Evolutionary conservation across 2,888 invertebrate genomes (phyloP).

Genomic region (Lumbricus terrestris): DNA sequence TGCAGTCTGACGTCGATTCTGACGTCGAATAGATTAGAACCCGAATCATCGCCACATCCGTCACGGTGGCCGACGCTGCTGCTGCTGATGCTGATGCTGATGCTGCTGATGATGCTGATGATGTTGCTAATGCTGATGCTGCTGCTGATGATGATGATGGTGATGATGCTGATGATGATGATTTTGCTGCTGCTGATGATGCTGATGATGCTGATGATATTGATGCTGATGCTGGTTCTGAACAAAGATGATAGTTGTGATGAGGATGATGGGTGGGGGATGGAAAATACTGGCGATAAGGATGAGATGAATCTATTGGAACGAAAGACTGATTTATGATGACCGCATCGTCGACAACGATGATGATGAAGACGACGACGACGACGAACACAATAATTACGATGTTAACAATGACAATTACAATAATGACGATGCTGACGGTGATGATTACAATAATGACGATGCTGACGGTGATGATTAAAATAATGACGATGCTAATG

Average conservation of each 20-base stretch:
- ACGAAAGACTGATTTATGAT: too few species aligned
- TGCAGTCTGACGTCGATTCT: background rate
- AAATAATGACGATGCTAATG: constrained; percentile 24
- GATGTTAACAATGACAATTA: background rate
- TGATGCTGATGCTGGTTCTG: too few species aligned
- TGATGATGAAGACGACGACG: background rate
- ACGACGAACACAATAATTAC: constrained; percentile 16
- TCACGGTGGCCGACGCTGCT: background rate
- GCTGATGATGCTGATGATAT: too few species aligned
- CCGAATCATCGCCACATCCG: background rate
- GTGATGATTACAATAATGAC: constrained; percentile 21
- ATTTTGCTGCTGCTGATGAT: background rate
- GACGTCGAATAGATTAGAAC: background rate
- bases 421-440: constrained; percentile 24
- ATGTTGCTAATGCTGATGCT: constrained; percentile 22
- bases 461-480: constrained; percentile 13
- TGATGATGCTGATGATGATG: constrained; percentile 19
- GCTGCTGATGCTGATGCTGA: constrained; percentile 20
- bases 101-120: constrained; percentile 17
- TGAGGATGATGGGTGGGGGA: background rate
- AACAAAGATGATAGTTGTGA: background rate
- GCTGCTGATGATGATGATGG: constrained; percentile 20
- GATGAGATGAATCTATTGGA: too few species aligned
- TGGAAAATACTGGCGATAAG: too few species aligned
- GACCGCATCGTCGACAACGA: too few species aligned